Percentiles rank a stretch among this genome's conserved stretches.
phyloP scores from a whole-genome alignment of 1,140 invertebrate species.

The Formica exsecta region DNA sequence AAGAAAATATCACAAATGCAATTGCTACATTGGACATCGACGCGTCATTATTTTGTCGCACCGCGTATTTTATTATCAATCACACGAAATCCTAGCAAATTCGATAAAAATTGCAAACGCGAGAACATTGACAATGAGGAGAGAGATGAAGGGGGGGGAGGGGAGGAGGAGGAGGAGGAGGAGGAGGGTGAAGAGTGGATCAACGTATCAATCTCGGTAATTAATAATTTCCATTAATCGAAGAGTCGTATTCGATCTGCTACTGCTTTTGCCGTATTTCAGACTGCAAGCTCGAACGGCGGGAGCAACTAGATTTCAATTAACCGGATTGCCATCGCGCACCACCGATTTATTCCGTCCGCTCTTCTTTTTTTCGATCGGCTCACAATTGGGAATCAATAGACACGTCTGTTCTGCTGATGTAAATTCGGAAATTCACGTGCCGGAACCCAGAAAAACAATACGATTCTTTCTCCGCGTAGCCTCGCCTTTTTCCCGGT shows the following conservation, averaged over 20 bases:
- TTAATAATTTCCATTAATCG: constrained; percentile 71
- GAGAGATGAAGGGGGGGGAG: too few species aligned
- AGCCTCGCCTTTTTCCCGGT: neutral
- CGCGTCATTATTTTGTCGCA: constrained; percentile 16
- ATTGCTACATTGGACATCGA: neutral
- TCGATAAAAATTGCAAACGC: neutral
- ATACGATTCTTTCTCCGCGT: neutral
- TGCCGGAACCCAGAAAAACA: constrained; percentile 26
- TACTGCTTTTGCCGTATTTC: constrained; percentile 39
- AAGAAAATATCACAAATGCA: neutral
- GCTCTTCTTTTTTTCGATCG: neutral
- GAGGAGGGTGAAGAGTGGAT: neutral
- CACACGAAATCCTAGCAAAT: constrained; percentile 2
- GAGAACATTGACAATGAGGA: neutral
- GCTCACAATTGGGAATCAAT: constrained; percentile 66
- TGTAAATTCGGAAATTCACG: constrained; percentile 59
- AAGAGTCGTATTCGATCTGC: constrained; percentile 18
- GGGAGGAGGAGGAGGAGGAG: neutral
- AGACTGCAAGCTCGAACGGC: constrained; percentile 49
- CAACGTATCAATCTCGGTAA: constrained; percentile 61
- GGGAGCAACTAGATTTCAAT: constrained; percentile 69
- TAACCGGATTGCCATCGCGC: constrained; percentile 71
- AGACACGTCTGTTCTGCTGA: constrained; percentile 64
- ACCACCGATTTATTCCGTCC: constrained; percentile 47
- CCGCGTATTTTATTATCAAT: constrained; percentile 28